Evolutionary conservation across 1,140 invertebrate genomes (phyloP).

Genomic region (Caenorhabditis tropicalis): DNA sequence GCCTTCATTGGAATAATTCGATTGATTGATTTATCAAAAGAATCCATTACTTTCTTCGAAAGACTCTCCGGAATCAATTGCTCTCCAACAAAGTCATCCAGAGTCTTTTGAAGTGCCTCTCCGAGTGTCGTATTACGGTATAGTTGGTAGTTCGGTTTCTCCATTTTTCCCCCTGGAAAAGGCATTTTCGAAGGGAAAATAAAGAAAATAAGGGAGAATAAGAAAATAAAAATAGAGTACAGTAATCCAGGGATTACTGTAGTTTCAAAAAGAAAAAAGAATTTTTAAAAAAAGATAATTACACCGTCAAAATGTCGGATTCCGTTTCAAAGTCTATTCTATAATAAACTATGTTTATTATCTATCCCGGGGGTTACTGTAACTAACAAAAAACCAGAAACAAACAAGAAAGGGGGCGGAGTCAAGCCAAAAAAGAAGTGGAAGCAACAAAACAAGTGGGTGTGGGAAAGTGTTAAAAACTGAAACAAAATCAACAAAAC

Average conservation of each 20-base stretch:
- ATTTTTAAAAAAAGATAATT: neutral
- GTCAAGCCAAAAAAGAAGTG: too few relatives aligned
- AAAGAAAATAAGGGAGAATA: too few relatives aligned
- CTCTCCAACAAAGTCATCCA: constrained; percentile 83
- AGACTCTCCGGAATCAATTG: constrained; percentile 87
- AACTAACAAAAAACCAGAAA: too few relatives aligned
- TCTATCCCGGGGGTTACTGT: too few relatives aligned
- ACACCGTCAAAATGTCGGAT: constrained; percentile 7
- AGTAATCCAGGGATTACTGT: too few relatives aligned
- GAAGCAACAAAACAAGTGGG: neutral
- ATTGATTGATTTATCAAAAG: constrained; percentile 96
- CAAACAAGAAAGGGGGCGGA: too few relatives aligned
- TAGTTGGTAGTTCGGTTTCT: constrained; percentile 82
- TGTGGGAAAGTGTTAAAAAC: neutral
- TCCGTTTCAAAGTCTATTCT: neutral
- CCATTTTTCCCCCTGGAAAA: neutral
- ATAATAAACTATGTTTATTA: too few relatives aligned
- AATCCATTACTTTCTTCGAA: constrained; percentile 88
- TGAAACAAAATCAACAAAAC: neutral
- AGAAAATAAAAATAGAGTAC: neutral
- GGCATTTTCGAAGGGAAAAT: neutral
- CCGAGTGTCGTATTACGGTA: constrained; percentile 97
- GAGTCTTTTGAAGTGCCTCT: constrained; percentile 91
- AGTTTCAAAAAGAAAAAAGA: neutral
- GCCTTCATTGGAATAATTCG: constrained; percentile 80